Percentiles rank a stretch among this genome's conserved stretches.
phyloP scores from a whole-genome alignment of 1,140 invertebrate species.

The Diorhabda sublineata region DNA sequence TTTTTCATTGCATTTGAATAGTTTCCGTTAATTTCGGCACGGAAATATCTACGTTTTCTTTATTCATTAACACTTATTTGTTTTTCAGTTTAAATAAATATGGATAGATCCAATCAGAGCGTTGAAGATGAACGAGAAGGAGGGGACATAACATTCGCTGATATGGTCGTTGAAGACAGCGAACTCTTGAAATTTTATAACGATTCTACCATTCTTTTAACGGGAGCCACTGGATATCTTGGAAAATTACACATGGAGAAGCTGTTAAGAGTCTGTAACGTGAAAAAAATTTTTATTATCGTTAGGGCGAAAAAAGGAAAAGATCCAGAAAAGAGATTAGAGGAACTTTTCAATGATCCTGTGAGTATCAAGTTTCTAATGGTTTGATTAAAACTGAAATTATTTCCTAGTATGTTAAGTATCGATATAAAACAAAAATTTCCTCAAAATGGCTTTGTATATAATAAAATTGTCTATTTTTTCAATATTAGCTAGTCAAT shows the following conservation, averaged over 20 bases:
- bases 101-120: neutral
- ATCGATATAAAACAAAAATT: too few relatives aligned
- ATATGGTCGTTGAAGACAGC: slow-evolving; percentile 24
- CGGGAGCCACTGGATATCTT: slow-evolving; percentile 63
- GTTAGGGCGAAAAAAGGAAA: slow-evolving; percentile 73
- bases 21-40: neutral
- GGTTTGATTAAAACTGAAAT: too few relatives aligned
- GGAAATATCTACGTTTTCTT: neutral
- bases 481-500: too few relatives aligned
- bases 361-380: slow-evolving; percentile 47
- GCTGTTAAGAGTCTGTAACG: slow-evolving; percentile 45
- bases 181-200: slow-evolving; percentile 36
- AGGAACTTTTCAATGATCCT: slow-evolving; percentile 60
- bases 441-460: too few relatives aligned
- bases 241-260: slow-evolving; percentile 60
- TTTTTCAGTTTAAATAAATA: neutral
- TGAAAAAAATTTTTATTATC: slow-evolving; percentile 71
- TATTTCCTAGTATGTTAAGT: too few relatives aligned
- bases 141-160: slow-evolving; percentile 28
- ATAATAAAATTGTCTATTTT: too few relatives aligned
- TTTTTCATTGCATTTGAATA: too few relatives aligned
- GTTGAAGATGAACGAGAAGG: slow-evolving; percentile 24
- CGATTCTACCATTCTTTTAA: slow-evolving; percentile 51
- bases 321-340: slow-evolving; percentile 56
- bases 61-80: neutral